phyloP scores from a whole-genome alignment of 2,888 invertebrate species.

The Labia minor region DNA sequence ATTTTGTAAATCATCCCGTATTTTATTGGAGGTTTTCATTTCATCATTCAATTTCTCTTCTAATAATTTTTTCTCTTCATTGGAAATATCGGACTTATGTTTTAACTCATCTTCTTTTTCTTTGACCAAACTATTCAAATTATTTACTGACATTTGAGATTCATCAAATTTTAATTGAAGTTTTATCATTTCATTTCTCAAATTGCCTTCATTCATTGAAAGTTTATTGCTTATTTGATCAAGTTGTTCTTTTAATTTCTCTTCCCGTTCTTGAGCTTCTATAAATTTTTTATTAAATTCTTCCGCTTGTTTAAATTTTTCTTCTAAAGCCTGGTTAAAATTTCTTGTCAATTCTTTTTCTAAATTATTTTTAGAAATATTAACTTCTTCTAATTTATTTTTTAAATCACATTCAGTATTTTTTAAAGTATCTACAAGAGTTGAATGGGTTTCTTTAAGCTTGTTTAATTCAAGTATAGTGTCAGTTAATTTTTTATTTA shows the following conservation, averaged over 20 bases:
- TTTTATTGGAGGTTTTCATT: constrained; percentile 41
- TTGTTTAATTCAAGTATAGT: constrained; percentile 34
- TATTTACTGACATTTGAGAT: not conserved
- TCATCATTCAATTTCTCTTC: constrained; percentile 35
- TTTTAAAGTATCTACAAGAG: constrained; percentile 36
- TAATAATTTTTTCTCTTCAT: constrained; percentile 22
- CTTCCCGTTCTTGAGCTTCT: constrained; percentile 43
- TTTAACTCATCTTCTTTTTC: constrained; percentile 21
- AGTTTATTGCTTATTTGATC: constrained; percentile 20
- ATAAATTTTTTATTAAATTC: constrained; percentile 44
- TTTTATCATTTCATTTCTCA: constrained; percentile 39
- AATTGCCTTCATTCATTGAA: constrained; percentile 36
- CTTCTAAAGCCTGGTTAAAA: constrained; percentile 41
- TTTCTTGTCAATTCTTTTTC: constrained; percentile 30
- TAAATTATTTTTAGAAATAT: constrained; percentile 33
- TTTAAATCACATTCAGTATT: constrained; percentile 38
- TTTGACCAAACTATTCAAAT: constrained; percentile 17
- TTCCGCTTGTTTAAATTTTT: constrained; percentile 41
- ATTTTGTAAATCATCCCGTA: constrained; percentile 42
- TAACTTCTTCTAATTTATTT: constrained; percentile 37
- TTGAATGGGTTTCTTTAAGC: constrained; percentile 37
- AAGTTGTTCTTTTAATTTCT: constrained; percentile 35
- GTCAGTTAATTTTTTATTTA: constrained; percentile 29
- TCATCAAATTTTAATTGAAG: not conserved
- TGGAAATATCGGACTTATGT: constrained; percentile 18